A percentile compares a stretch with the other conserved stretches of the same genome.
These are phyloP conservation scores for Tetranychus piercei DNA, from an alignment of 2,888 invertebrate genomes.

Conservation along the genomic window DNA sequence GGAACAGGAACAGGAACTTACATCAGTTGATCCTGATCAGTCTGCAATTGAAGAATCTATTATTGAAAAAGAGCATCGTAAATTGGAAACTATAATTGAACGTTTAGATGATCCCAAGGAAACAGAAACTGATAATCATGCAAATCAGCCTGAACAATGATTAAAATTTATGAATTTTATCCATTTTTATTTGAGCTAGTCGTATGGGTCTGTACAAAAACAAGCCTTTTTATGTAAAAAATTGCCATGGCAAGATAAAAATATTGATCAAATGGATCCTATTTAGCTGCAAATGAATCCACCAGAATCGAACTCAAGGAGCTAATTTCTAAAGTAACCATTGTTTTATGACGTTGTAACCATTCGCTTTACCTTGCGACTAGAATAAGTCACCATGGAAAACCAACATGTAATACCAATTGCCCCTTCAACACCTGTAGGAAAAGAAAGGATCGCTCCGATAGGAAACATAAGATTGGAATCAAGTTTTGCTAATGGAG, in stretches of 20 bases:
- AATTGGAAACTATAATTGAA: not conserved
- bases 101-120: not conserved
- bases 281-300: too few relatives aligned
- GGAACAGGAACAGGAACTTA: too few relatives aligned
- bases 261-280: too few relatives aligned
- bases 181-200: not conserved
- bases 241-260: too few relatives aligned
- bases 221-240: too few relatives aligned
- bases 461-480: slow-evolving; percentile 5
- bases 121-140: not conserved
- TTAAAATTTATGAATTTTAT: not conserved
- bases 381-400: not conserved
- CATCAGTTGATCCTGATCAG: not conserved
- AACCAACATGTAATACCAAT: slow-evolving; percentile 8
- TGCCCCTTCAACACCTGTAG: slow-evolving; percentile 11
- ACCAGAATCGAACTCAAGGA: not conserved
- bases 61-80: not conserved
- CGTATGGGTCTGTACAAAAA: not conserved
- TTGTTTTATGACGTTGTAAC: not conserved
- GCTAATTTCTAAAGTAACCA: not conserved
- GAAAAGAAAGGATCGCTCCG: not conserved
- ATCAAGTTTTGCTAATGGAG: not conserved
- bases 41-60: not conserved
- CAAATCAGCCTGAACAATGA: not conserved
- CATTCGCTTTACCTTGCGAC: not conserved